Evolutionary conservation across 2,797 vertebrate species (phyloP).

Genomic region (Labeo calbasu): DNA sequence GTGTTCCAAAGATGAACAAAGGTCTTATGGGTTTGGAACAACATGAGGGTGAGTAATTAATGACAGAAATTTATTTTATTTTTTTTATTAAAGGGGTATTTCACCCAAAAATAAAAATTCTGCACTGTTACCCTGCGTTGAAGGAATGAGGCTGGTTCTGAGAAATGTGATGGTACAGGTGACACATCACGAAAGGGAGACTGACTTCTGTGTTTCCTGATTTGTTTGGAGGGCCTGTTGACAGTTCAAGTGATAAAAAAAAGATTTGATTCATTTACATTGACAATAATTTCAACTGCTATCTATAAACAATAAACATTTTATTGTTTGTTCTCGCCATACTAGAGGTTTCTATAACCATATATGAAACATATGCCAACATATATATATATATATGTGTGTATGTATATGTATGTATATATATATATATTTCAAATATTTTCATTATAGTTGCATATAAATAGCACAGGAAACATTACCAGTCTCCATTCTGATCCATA

Average conservation of each 20-base stretch:
- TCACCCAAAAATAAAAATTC: too few relatives aligned
- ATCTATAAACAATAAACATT: too few relatives aligned
- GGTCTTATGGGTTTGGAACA: too few relatives aligned
- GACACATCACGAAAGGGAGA: conserved; percentile 58
- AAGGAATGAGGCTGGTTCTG: conserved; percentile 57
- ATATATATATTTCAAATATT: neutral
- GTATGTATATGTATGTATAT: too few relatives aligned
- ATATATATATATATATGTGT: neutral
- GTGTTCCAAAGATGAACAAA: too few relatives aligned
- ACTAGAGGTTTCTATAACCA: neutral
- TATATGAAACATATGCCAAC: neutral
- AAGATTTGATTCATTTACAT: neutral
- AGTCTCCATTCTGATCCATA: conserved; percentile 37
- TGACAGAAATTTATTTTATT: too few relatives aligned
- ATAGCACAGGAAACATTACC: conserved; percentile 36
- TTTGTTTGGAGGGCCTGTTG: conserved; percentile 42
- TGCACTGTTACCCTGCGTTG: conserved; percentile 48
- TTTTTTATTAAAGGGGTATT: too few relatives aligned
- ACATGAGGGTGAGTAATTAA: too few relatives aligned
- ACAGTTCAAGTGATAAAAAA: conserved; percentile 8
- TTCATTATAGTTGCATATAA: neutral
- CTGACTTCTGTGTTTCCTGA: conserved; percentile 37
- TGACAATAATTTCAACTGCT: neutral
- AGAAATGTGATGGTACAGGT: conserved; percentile 63
- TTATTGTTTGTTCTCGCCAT: neutral